phyloP scores from a whole-genome alignment of 1,140 invertebrate genomes.

The Acromyrmex echinatior region DNA sequence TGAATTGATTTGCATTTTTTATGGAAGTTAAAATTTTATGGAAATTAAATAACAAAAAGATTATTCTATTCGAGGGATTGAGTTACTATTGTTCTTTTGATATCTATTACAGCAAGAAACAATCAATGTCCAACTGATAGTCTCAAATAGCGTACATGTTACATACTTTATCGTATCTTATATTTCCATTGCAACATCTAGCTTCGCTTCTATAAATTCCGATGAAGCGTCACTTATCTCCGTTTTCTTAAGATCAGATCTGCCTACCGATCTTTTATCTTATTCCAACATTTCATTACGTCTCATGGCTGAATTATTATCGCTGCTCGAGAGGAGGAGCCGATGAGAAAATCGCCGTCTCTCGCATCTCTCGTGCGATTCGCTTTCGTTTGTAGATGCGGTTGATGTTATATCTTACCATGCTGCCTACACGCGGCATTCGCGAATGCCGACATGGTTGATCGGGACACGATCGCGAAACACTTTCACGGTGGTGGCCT shows the following conservation, averaged over 20 bases:
- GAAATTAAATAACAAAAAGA: too few relatives aligned
- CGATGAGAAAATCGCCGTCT: conserved; percentile 14
- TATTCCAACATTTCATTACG: conserved; percentile 36
- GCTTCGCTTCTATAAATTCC: neutral
- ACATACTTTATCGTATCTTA: neutral
- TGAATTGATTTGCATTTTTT: too few relatives aligned
- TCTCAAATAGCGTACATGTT: neutral
- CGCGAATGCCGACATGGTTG: conserved; percentile 10
- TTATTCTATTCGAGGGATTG: too few relatives aligned
- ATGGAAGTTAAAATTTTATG: too few relatives aligned
- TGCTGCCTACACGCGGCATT: conserved; percentile 12
- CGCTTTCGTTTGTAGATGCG: conserved; percentile 65
- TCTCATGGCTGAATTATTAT: conserved; percentile 62
- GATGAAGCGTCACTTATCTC: neutral
- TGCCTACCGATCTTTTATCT: conserved; percentile 17
- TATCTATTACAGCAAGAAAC: neutral
- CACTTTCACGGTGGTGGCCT: conserved; percentile 74
- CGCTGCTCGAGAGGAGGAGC: conserved; percentile 18
- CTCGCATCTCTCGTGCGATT: conserved; percentile 43
- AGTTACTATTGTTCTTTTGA: too few relatives aligned
- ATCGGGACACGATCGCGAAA: conserved; percentile 65
- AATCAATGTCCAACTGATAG: neutral
- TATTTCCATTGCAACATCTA: neutral
- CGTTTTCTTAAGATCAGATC: conserved; percentile 35
- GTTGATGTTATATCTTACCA: neutral